Evolutionary conservation across 2,888 invertebrate genomes (phyloP), one percentile per base, ranked within the genome.

Genomic region (Oligia fasciuncula): DNA sequence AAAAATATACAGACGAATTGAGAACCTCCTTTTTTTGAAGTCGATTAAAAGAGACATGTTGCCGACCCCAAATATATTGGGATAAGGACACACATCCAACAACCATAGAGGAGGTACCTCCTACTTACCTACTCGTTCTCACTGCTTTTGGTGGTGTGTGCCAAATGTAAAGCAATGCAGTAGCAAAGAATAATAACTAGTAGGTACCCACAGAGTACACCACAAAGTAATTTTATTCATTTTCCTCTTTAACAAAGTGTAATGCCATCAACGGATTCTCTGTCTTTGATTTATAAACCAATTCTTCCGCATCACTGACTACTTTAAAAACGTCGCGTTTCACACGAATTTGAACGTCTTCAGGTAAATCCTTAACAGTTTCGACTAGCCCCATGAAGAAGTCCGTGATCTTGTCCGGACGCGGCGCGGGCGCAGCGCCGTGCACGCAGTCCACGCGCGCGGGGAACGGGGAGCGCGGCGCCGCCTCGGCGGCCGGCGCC

Each of bases 321-420:
- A 85, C 79, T 85, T 85, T 85, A 60, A 85, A 85, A 40, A 85
- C 74, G 70, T 85, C 85, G 14, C 85, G 85, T 77, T 85, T 85
- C 35, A 85, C 85, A 63, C 74, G 85, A 70, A 84, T 84, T 57
- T 84, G 85, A n/a, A 85, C 81, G 51, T 84, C 75, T 73, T 85
- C 84, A 46, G 81, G 85, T 17, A 85, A 73, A 63, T 85, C 85
- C 49, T 65, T 72, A 19, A 84, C 84, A 69, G 84, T 84, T 67
- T 84, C 83, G 29, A 85, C 57, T 8, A 84, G 75, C 9, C 85
- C 85, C 80, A 85, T 85, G 73, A 84, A 84, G 71, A 84, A 84
- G 63, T 84, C 84, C 14, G 85, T 85, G 54, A 81, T 29, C 23
- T 81, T 81, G 72, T 84, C 81, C 13, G 72, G n/a, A 6, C 23